These are phyloP conservation scores for Rhopalosiphum maidis DNA, from an alignment of 1,140 invertebrate genomes.

Conservation along the genomic window DNA sequence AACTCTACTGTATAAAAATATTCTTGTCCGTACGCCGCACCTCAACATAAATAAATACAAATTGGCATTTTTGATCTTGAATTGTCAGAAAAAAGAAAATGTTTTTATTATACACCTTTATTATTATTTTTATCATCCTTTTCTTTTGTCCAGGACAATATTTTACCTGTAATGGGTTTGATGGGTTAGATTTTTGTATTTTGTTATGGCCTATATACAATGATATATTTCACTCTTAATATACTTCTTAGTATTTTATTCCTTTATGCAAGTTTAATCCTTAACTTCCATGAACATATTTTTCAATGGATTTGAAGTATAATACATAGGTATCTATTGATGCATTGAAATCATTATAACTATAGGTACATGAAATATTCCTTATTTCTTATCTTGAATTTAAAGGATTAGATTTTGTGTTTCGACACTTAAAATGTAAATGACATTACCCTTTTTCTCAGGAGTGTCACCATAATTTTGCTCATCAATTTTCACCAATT, in stretches of 20 bases:
- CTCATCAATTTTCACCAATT: background rate
- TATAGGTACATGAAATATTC: background rate
- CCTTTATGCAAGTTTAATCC: background rate
- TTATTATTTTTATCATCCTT: background rate
- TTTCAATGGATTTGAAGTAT: background rate
- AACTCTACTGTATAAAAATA: background rate
- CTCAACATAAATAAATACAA: background rate
- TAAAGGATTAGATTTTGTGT: constrained; percentile 5
- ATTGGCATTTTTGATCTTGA: background rate
- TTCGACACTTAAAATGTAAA: background rate
- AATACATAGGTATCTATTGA: background rate
- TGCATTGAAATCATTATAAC: background rate
- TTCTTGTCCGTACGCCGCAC: background rate
- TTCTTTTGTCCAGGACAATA: background rate
- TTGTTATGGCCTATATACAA: background rate
- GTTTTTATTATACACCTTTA: background rate
- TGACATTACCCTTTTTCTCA: background rate
- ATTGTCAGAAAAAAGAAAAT: background rate
- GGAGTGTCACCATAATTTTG: background rate
- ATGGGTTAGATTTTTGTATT: background rate
- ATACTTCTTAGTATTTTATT: constrained; percentile 13
- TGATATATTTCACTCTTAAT: background rate
- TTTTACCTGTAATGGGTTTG: background rate
- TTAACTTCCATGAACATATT: background rate
- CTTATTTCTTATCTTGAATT: background rate